Evolutionary conservation across 2,797 vertebrate species (phyloP), one percentile per base, ranked within the genome.

Genomic region (Novumbra hubbsi): DNA sequence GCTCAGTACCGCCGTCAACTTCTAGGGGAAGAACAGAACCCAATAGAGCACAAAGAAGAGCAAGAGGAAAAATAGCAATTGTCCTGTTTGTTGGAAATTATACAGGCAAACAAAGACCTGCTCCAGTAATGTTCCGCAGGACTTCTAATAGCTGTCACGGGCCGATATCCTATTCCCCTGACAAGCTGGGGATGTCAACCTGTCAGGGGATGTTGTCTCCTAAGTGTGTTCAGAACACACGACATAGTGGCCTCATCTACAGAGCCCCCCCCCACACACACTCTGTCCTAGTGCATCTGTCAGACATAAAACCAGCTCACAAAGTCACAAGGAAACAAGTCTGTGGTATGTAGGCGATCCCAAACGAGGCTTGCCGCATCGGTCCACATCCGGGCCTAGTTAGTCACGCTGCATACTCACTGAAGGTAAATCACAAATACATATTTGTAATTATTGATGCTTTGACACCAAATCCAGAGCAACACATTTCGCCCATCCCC

Each of bases 1-100:
- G 86, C 93, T 96, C 88, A 97, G 90, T 57, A 95, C 95, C 86
- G 95, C 94, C 91, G 96, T 96, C 86, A 96, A 89, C 89, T 95
- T 96, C 97, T 98, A 85, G 3, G 50, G 75, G 78, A 6, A 77
- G 28, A 83, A 73, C 34, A 77, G 15, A 71, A 17, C 17, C 80
- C 16, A 67, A 0, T 15, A 21, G 15, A 27, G 16, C 30, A 62
- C 38, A 69, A 16, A 21, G 38, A 19, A 45, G 16, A 9, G 49
- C 16, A 77, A 83, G 75, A 81, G 65, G 60, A 30, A 0, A 67
- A 30, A 21, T n/a, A n/a, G n/a, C 19, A 50, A 15, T 19, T 17
- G 62, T 32, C 12, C 27, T 32, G 28, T 81, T 80, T 84, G 45
- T 50, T 52, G 2, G 68, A 17, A 66, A 73, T 66, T 65, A 73